These are phyloP conservation scores for Eupithecia tripunctaria DNA, from an alignment of 2,888 invertebrate genomes.

Conservation along the genomic window DNA sequence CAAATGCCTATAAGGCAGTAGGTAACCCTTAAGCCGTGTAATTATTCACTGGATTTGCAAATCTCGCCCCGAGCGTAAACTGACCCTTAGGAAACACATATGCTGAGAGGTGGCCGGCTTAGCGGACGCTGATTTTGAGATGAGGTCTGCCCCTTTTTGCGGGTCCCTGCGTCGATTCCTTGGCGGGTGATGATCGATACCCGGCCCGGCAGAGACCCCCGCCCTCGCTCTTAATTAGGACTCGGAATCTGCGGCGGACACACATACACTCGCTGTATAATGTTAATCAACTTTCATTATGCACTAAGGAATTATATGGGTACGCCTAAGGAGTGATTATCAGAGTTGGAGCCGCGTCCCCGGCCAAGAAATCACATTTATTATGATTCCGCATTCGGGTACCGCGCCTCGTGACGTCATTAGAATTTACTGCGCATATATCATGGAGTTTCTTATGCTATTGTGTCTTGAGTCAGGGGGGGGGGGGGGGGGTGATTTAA, in stretches of 20 bases:
- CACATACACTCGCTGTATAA: conserved; percentile 84
- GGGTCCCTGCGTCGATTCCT: conserved; percentile 84
- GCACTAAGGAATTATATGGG: conserved; percentile 85
- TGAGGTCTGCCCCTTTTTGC: conserved; percentile 83
- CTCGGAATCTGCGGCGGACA: conserved; percentile 93
- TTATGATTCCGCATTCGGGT: conserved; percentile 76
- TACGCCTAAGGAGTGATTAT: conserved; percentile 84
- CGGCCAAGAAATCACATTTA: conserved; percentile 84
- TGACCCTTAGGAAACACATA: conserved; percentile 84
- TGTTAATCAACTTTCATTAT: conserved; percentile 85
- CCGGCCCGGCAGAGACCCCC: conserved; percentile 77
- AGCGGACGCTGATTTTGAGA: conserved; percentile 81
- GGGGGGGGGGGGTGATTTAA: conserved; percentile 66
- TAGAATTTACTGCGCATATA: conserved; percentile 80
- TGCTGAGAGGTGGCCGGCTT: conserved; percentile 80
- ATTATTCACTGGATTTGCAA: conserved; percentile 84
- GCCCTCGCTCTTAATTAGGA: conserved; percentile 93
- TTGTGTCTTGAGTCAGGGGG: conserved; percentile 68
- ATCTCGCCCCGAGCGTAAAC: conserved; percentile 80
- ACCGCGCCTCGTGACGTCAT: conserved; percentile 74
- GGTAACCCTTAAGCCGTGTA: conserved; percentile 84
- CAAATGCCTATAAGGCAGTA: conserved; percentile 83
- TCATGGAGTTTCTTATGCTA: conserved; percentile 65
- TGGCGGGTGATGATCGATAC: conserved; percentile 83
- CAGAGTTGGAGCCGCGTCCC: conserved; percentile 78